A percentile compares a stretch with the other conserved stretches of the same genome.
These are phyloP conservation scores for Eristalinus sepulchralis DNA, from an alignment of 2,888 invertebrate genomes.

Conservation along the genomic window DNA sequence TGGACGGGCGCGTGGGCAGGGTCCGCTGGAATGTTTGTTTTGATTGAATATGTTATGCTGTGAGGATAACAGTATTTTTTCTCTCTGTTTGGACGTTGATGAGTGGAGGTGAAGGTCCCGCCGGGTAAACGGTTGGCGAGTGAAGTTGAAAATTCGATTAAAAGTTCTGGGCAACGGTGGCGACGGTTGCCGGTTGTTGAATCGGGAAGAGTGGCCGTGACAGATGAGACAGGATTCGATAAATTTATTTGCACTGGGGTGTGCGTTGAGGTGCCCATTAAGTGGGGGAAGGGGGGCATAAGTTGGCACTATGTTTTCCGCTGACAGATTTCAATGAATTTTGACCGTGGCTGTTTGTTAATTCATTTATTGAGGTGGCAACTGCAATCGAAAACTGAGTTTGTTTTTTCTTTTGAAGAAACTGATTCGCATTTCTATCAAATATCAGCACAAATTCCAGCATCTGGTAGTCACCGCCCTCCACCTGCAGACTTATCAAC, in stretches of 20 bases:
- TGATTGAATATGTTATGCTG: not conserved
- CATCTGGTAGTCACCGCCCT: not conserved
- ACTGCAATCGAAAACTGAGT: too few relatives aligned
- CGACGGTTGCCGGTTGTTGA: not conserved
- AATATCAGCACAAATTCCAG: not conserved
- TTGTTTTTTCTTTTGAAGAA: too few relatives aligned
- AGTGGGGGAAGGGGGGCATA: not conserved
- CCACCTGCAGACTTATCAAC: not conserved
- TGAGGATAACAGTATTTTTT: not conserved
- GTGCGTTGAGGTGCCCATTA: not conserved
- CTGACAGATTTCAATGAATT: not conserved
- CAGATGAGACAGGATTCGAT: not conserved
- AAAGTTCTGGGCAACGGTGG: not conserved
- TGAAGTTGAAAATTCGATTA: not conserved
- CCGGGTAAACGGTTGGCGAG: not conserved
- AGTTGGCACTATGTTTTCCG: not conserved
- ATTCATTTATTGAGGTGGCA: too few relatives aligned
- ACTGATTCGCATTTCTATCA: not conserved
- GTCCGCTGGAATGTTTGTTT: not conserved
- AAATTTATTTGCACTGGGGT: not conserved
- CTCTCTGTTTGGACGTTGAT: not conserved
- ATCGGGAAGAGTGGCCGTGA: not conserved
- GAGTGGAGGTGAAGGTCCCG: not conserved
- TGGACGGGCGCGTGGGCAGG: not conserved
- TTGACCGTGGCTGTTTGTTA: not conserved